Conservation (phyloP, 2,888 invertebrate species). For the Thymelicus sylvestris region DNA sequence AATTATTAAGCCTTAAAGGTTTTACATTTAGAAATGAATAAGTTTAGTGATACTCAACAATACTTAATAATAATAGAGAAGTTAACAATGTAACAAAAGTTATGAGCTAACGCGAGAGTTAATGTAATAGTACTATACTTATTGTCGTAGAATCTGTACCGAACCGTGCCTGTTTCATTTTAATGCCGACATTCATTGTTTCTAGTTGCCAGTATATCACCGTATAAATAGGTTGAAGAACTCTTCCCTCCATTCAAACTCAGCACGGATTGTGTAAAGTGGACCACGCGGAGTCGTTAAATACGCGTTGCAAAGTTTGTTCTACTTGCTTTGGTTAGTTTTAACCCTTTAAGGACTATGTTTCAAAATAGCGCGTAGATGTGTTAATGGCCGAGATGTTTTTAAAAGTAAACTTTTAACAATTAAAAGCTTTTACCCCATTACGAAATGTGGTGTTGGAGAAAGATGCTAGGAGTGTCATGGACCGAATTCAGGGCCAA, state of each 20-base stretch:
- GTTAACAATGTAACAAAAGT: slow-evolving; percentile 14
- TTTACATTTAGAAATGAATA: slow-evolving; percentile 4
- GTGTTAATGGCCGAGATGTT: background rate
- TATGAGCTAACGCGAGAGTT: slow-evolving; percentile 4
- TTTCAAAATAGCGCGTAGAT: background rate
- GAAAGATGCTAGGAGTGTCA: too few relatives aligned
- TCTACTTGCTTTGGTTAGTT: slow-evolving; percentile 30
- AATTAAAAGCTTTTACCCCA: too few relatives aligned
- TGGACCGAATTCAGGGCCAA: too few relatives aligned
- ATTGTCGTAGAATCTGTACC: slow-evolving; percentile 14
- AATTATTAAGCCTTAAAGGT: background rate
- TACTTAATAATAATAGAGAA: background rate
- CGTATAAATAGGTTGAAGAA: slow-evolving; percentile 35
- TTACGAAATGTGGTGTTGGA: too few relatives aligned
- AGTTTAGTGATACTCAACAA: background rate
- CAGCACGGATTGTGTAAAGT: slow-evolving; percentile 31
- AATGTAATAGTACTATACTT: slow-evolving; percentile 6
- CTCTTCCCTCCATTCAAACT: slow-evolving; percentile 44
- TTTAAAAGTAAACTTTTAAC: too few relatives aligned
- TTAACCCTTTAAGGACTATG: slow-evolving; percentile 7
- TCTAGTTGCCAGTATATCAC: slow-evolving; percentile 23
- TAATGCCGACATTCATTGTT: slow-evolving; percentile 27
- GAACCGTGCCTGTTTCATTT: slow-evolving; percentile 20
- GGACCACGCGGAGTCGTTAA: slow-evolving; percentile 26
- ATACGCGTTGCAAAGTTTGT: slow-evolving; percentile 28